A percentile compares a stretch with the other conserved stretches of the same genome.
phyloP scores from a whole-genome alignment of 2,888 invertebrate genomes.

The Nowickia ferox region DNA sequence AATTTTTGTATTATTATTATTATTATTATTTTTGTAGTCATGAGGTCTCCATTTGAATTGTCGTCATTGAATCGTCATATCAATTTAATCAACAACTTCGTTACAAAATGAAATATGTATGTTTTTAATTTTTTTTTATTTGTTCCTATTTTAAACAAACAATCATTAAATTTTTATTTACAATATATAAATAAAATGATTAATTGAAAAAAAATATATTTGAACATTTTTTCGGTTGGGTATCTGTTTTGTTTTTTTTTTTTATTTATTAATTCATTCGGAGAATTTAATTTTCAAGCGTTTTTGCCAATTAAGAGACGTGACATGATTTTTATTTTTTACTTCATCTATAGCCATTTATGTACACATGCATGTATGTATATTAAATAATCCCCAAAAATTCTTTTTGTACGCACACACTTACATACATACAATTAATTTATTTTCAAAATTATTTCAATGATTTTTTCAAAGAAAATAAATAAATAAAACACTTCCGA shows the following conservation, averaged over 20 bases:
- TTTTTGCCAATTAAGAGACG: constrained; percentile 54
- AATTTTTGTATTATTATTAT: constrained; percentile 34
- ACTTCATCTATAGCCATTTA: constrained; percentile 6
- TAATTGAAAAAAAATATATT: constrained; percentile 38
- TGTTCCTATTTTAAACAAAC: constrained; percentile 21
- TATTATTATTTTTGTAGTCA: constrained; percentile 20
- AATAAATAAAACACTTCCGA: constrained; percentile 15
- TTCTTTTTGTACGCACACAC: too few species aligned
- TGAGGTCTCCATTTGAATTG: constrained; percentile 43
- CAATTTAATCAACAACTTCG: constrained; percentile 6
- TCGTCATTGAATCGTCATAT: constrained; percentile 58
- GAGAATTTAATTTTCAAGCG: constrained; percentile 17
- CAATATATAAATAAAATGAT: constrained; percentile 53
- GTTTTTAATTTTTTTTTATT: constrained; percentile 6
- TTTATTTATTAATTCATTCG: constrained; percentile 1
- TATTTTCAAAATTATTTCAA: constrained; percentile 39
- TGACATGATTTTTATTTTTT: constrained; percentile 38
- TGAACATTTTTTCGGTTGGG: constrained; percentile 29
- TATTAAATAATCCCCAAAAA: constrained; percentile 29
- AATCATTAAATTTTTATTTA: constrained; percentile 17
- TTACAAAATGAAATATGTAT: not conserved
- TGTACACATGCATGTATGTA: constrained; percentile 6
- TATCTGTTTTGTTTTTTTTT: not conserved
- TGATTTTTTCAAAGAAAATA: constrained; percentile 42
- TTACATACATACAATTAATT: not conserved